Evolutionary conservation across 1,140 invertebrate genomes (phyloP).

Genomic region (Seison nebaliae): DNA sequence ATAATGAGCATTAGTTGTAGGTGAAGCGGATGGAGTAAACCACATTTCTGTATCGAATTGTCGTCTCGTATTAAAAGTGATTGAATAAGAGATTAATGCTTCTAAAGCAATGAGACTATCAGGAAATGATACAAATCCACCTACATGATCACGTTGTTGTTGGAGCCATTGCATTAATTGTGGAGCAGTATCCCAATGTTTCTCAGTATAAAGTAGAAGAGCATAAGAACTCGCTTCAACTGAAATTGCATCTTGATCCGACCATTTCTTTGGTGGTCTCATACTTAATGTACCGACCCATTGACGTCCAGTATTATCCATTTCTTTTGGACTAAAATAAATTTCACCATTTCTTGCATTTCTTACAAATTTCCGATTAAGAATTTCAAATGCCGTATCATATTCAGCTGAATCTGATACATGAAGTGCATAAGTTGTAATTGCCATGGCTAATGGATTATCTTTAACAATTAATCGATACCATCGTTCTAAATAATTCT

Average conservation of each 20-base stretch:
- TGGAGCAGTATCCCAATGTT: conserved; percentile 34
- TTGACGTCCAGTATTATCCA: conserved; percentile 54
- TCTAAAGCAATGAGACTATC: conserved; percentile 38
- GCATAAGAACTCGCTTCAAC: conserved; percentile 73
- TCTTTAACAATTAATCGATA: conserved; percentile 40
- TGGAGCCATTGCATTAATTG: conserved; percentile 70
- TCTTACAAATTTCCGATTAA: conserved; percentile 40
- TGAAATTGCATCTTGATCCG: conserved; percentile 61
- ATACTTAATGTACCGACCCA: conserved; percentile 52
- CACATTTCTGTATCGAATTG: conserved; percentile 8
- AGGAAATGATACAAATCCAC: conserved; percentile 75
- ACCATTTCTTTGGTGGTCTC: conserved; percentile 56
- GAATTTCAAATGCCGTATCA: conserved; percentile 48
- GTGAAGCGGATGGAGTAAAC: conserved; percentile 7
- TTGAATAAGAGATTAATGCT: conserved; percentile 5
- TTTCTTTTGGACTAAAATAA: conserved; percentile 20
- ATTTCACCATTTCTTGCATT: conserved; percentile 1
- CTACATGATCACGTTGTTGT: conserved; percentile 57
- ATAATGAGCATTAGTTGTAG: neutral
- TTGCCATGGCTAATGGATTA: conserved; percentile 54
- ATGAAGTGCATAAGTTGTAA: conserved; percentile 58
- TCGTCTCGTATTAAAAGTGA: conserved; percentile 3
- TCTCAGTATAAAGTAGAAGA: conserved; percentile 43
- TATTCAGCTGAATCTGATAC: conserved; percentile 46
- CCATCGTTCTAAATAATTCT: conserved; percentile 55